A percentile compares a stretch with the other conserved stretches of the same genome.
Conservation (phyloP, 2,113 vertebrate species). For the Brienomyrus longianalis region DNA sequence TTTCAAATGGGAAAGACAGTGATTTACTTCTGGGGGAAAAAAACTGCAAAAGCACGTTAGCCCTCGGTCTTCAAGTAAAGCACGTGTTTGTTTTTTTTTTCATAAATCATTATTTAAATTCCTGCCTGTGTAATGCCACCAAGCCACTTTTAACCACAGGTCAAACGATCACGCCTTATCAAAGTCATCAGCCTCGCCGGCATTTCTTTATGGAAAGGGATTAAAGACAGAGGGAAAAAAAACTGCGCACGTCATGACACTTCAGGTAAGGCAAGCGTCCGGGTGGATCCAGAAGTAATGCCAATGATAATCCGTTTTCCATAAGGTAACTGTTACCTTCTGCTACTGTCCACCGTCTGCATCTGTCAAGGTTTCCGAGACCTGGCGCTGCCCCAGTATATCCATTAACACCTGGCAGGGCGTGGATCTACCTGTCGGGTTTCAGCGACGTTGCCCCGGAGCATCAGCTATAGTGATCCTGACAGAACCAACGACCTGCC, state of each 20-base stretch:
- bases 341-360: background rate
- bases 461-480: background rate
- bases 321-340: background rate
- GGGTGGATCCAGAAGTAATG: background rate
- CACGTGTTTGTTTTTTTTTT: background rate
- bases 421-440: background rate
- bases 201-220: background rate
- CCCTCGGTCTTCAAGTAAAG: background rate
- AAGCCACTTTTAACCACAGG: background rate
- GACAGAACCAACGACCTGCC: background rate
- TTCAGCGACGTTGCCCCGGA: background rate
- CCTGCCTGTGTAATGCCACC: background rate
- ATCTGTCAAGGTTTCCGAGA: background rate
- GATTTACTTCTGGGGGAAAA: background rate
- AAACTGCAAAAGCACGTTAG: background rate
- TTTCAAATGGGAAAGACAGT: background rate
- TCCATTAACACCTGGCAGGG: background rate
- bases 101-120: background rate
- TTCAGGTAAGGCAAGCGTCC: background rate
- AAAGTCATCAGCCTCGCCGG: background rate
- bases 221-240: background rate
- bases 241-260: background rate
- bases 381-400: background rate
- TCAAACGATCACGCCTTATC: background rate
- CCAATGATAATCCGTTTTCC: background rate